phyloP scores from a whole-genome alignment of 2,113 vertebrate species.

The Clarias batrachus region DNA sequence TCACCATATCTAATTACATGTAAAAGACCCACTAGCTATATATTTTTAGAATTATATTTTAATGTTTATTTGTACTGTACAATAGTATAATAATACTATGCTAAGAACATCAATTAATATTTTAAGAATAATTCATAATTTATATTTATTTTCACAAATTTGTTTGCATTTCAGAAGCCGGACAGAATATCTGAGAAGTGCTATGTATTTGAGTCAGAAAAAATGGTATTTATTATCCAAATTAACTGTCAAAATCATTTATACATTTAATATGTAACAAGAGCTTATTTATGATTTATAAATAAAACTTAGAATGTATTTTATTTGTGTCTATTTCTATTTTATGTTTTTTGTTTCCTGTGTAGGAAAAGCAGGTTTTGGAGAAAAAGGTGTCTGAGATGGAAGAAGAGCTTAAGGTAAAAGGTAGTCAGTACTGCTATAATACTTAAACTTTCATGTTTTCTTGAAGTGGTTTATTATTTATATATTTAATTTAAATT shows the following conservation, averaged over 20 bases:
- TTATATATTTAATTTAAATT: background rate
- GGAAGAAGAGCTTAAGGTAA: slow-evolving; percentile 97
- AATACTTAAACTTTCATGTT: background rate
- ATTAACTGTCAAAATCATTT: background rate
- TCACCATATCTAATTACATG: background rate
- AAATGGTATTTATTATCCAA: slow-evolving; percentile 76
- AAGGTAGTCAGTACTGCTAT: background rate
- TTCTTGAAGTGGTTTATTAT: background rate
- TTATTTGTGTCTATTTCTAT: background rate
- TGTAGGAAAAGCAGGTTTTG: slow-evolving; percentile 88
- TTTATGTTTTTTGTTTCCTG: slow-evolving; percentile 16
- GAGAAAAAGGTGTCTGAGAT: slow-evolving; percentile 94
- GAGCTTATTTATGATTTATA: background rate
- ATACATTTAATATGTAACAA: background rate
- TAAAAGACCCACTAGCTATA: background rate
- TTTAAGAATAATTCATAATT: background rate
- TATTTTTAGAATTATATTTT: background rate
- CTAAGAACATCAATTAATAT: background rate
- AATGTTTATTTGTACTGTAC: no score
- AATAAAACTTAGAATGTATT: no score
- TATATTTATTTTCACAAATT: background rate
- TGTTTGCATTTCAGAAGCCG: slow-evolving; percentile 78
- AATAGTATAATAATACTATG: background rate
- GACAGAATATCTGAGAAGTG: slow-evolving; percentile 87
- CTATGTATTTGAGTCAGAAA: slow-evolving; percentile 86